Percentiles rank a stretch among this genome's conserved stretches.
Evolutionary conservation across 64 coral and sea anemone genomes (phyloP).

Genomic region (Montipora capricornis): DNA sequence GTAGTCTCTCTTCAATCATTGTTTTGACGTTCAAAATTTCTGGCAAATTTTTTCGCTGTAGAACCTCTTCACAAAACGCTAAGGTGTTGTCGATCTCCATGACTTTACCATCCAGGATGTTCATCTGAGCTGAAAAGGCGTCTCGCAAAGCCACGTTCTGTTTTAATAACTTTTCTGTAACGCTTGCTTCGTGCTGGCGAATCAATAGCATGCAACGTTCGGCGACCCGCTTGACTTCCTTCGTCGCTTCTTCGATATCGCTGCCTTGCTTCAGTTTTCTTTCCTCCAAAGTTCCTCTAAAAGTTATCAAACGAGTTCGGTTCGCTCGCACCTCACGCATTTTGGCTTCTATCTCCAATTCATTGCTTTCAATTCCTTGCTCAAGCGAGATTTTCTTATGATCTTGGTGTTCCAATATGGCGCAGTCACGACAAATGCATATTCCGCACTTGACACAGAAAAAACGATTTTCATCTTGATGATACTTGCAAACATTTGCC

Average conservation of each 20-base stretch:
- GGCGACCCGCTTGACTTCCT: neutral
- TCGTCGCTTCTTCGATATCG: neutral
- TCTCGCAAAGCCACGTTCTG: neutral
- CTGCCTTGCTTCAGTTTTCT: neutral
- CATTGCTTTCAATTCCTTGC: neutral
- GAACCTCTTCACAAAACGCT: neutral
- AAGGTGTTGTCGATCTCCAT: conserved; percentile 1
- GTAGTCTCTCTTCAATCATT: neutral
- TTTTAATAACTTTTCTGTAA: neutral
- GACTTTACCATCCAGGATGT: neutral
- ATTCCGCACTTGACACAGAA: neutral
- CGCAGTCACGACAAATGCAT: conserved; percentile 18
- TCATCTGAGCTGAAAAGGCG: neutral
- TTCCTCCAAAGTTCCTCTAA: neutral
- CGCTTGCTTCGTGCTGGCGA: conserved; percentile 18
- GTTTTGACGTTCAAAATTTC: conserved; percentile 23
- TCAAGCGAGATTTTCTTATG: conserved; percentile 8
- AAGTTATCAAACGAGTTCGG: neutral
- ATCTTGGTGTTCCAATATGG: neutral
- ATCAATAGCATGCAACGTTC: neutral
- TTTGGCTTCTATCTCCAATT: neutral
- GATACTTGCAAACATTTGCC: neutral
- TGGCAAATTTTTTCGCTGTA: neutral
- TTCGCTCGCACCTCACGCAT: neutral
- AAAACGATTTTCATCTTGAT: neutral